Base-by-base conservation (phyloP, 2,113 vertebrate genomes). In the Nansenia antarctica region DNA sequence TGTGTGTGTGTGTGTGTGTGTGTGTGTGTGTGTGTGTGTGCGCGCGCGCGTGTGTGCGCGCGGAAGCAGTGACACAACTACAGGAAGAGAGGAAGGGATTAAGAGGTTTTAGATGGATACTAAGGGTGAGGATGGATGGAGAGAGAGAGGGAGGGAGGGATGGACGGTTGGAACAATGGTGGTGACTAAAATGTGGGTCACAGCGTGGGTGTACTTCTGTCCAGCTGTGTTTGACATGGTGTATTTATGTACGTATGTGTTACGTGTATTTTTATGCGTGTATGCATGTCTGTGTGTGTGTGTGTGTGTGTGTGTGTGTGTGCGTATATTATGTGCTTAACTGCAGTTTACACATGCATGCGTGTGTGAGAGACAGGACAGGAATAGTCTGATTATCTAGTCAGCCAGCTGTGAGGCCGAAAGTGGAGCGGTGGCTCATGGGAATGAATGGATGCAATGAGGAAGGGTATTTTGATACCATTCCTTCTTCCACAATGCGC, bases 11-110 rank as follows among this genome's bases (percentile, higher is more conserved):
- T 57, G 76, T 77, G 26, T 37, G 14, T 47, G 26, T 53, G 20
- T 27, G 58, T 29, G 60, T 67, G 62, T 45, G 39, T 18, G 39
- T 45, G 39, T 45, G 39, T 45, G 39, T 15, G 39, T 45, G 39
- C n/a, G 39, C 71, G 70, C 34, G 42, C 49, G 76, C 76, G n/a
- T 45, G n/a, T 39, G 22, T 58, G n/a, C 14, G 52, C 24, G 54
- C 59, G 60, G 54, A 3, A 70, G 72, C 75, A 80, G 65, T 57
- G 77, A 80, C 47, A 65, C 67, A 65, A 70, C 82, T 55, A 81
- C 80, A 85, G 87, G 82, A 89, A 88, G 82, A 57, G 12, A 15
- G 30, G 12, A 15, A n/a, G 27, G 79, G 87, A 87, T 90, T 87
- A 88, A 49, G 70, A 37, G 76, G 53, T 54, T 78, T 82, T 82